phyloP scores from a whole-genome alignment of 2,797 vertebrate species.

The Girardinus metallicus region DNA sequence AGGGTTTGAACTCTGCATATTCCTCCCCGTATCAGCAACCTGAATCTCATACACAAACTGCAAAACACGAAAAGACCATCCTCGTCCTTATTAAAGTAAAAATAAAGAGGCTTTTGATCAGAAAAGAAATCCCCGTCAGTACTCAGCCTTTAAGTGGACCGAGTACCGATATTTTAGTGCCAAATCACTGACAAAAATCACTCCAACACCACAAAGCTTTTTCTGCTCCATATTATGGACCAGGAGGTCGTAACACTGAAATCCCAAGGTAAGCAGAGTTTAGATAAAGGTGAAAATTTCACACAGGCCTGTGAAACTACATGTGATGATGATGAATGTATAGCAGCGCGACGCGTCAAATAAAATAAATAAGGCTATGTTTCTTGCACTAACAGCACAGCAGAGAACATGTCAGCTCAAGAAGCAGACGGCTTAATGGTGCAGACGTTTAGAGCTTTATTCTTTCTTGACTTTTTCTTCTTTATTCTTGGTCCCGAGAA shows the following conservation, averaged over 20 bases:
- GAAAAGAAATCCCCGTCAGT: background rate
- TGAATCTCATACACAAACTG: no score
- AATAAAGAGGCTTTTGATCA: no score
- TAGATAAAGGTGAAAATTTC: background rate
- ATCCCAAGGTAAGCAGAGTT: background rate
- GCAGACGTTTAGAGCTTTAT: background rate
- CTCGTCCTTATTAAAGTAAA: background rate
- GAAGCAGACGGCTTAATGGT: background rate
- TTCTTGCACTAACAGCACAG: background rate
- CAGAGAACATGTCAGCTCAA: background rate
- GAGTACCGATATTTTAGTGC: background rate
- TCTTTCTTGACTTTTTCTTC: constrained; percentile 1
- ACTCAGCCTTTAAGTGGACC: no score
- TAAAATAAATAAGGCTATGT: background rate
- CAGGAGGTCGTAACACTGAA: background rate
- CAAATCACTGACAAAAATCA: background rate
- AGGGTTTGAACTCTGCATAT: no score
- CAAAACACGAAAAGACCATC: background rate
- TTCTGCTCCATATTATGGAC: background rate
- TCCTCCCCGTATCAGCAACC: no score
- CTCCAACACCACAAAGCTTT: background rate
- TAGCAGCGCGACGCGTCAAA: background rate
- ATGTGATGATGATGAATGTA: background rate
- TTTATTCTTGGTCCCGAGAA: background rate
- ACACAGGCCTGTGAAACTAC: background rate